Evolutionary conservation across 2,797 vertebrate genomes (phyloP).

Genomic region (Adelosebastes latens): DNA sequence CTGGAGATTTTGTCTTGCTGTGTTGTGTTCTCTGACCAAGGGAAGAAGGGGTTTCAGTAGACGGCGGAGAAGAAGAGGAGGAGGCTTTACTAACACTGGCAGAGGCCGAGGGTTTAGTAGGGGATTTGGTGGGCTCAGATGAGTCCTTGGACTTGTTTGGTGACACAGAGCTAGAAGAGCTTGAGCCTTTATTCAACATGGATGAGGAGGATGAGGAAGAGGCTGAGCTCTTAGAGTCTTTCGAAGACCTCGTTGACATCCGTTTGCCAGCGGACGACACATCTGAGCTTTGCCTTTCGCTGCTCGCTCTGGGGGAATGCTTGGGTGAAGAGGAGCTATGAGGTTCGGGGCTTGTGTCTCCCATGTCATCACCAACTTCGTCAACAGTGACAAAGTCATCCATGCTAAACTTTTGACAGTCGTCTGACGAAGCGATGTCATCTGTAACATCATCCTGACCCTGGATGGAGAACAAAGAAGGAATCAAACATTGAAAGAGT

Average conservation of each 20-base stretch:
- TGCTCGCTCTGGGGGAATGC: not conserved
- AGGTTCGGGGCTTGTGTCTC: not conserved
- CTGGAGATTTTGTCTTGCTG: slow-evolving; percentile 16
- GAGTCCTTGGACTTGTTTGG: slow-evolving; percentile 9
- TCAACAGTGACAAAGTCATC: slow-evolving; percentile 94
- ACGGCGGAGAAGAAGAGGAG: not conserved
- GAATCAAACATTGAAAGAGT: not conserved
- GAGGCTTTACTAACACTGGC: not conserved
- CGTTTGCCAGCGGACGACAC: not conserved
- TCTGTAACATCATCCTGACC: slow-evolving; percentile 50
- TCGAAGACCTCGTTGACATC: not conserved
- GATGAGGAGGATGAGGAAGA: slow-evolving; percentile 22
- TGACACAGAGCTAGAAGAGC: not conserved
- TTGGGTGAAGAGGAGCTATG: not conserved
- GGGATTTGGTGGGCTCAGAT: not conserved
- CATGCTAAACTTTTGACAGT: slow-evolving; percentile 75
- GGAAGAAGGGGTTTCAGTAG: not conserved
- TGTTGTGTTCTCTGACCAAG: slow-evolving; percentile 25
- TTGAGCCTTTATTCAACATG: slow-evolving; percentile 2
- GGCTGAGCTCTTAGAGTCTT: slow-evolving; percentile 1
- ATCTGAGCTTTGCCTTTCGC: not conserved
- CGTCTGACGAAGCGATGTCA: slow-evolving; percentile 59
- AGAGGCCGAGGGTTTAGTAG: not conserved
- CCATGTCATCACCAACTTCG: slow-evolving; percentile 84
- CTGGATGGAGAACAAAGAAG: not conserved